These are phyloP conservation scores for Scomber japonicus DNA, from an alignment of 2,113 vertebrate species.

Conservation along the genomic window DNA sequence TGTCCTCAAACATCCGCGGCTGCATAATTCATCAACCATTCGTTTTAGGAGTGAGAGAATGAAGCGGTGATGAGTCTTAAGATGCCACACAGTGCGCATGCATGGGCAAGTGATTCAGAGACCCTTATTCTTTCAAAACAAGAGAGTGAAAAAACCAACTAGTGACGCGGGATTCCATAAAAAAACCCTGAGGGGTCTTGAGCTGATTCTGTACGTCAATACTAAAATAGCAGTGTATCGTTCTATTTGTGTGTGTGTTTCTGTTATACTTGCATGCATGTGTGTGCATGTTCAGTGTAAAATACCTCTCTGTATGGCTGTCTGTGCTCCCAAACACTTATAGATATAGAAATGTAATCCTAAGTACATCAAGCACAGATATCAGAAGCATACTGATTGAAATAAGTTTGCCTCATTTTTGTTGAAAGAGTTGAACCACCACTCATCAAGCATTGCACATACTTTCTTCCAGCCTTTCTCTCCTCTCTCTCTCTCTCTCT, in stretches of 20 bases:
- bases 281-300: constrained; percentile 22
- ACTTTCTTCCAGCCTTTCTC: constrained; percentile 25
- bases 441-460: constrained; percentile 23
- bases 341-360: neutral
- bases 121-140: neutral
- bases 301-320: constrained; percentile 23
- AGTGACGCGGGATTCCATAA: too few species aligned
- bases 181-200: neutral
- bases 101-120: constrained; percentile 46
- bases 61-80: constrained; percentile 44
- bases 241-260: neutral
- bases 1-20: constrained; percentile 33
- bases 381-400: neutral
- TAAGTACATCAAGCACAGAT: neutral
- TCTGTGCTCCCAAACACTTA: constrained; percentile 1
- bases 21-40: constrained; percentile 25
- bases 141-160: neutral
- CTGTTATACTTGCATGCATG: constrained; percentile 34
- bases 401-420: neutral
- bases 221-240: neutral
- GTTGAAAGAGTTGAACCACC: too few species aligned
- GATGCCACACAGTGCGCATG: constrained; percentile 52
- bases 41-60: constrained; percentile 30
- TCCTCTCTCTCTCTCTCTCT: neutral
- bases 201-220: neutral